These are phyloP conservation scores for Melitaea athalia DNA, from an alignment of 2,888 invertebrate genomes.

Conservation along the genomic window DNA sequence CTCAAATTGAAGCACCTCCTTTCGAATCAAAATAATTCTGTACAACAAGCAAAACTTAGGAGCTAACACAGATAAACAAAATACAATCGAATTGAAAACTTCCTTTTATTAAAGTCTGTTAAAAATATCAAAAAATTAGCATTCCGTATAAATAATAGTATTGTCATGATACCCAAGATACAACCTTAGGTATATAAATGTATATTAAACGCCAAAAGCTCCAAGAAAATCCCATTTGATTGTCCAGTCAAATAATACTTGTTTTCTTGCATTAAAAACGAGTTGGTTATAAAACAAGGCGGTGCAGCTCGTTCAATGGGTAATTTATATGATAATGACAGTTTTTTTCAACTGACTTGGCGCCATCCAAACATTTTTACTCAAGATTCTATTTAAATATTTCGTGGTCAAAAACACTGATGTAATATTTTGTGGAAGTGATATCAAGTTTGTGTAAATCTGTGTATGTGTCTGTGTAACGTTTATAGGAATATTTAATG, in stretches of 20 bases:
- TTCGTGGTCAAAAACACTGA: conserved; percentile 4
- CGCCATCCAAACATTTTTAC: conserved; percentile 37
- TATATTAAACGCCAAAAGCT: neutral
- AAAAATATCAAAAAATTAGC: no score
- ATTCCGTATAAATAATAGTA: no score
- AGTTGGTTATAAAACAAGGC: neutral
- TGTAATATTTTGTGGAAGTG: neutral
- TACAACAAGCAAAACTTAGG: no score
- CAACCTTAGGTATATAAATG: no score
- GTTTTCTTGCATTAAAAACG: conserved; percentile 7
- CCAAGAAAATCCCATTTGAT: neutral
- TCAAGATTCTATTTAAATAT: conserved; percentile 19
- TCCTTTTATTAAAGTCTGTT: no score
- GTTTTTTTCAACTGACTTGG: conserved; percentile 37
- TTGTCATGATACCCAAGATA: no score
- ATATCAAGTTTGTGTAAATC: neutral
- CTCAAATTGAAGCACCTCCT: no score
- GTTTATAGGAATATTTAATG: no score
- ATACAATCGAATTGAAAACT: no score
- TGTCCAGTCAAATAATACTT: neutral
- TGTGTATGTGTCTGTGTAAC: neutral
- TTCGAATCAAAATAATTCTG: no score
- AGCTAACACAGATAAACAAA: no score
- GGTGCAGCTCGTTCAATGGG: conserved; percentile 31
- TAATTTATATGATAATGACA: conserved; percentile 45